Conservation (phyloP, 2,113 vertebrate species). For the Eidolon helvum region DNA sequence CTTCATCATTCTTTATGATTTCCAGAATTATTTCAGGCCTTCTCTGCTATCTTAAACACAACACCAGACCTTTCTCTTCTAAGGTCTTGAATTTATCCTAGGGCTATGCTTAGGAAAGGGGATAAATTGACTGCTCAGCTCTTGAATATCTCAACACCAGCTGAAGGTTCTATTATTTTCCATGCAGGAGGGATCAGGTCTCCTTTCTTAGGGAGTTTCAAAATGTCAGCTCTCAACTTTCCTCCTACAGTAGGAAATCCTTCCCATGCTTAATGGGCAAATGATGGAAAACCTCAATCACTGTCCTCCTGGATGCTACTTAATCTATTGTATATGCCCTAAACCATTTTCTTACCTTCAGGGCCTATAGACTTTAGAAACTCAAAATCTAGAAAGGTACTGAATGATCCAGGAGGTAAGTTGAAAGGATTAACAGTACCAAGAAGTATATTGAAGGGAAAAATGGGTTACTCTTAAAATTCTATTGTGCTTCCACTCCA, state of each 20-base stretch:
- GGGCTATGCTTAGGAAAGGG: neutral
- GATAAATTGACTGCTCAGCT: neutral
- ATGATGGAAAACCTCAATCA: neutral
- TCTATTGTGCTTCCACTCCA: neutral
- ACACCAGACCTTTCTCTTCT: neutral
- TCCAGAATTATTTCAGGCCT: neutral
- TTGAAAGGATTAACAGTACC: neutral
- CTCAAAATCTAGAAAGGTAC: neutral
- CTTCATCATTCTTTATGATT: neutral
- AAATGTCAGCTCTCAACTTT: neutral
- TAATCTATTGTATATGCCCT: neutral
- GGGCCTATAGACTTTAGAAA: neutral
- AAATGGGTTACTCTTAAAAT: neutral
- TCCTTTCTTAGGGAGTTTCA: neutral
- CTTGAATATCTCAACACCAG: neutral
- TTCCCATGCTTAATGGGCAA: neutral
- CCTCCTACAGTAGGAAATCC: neutral
- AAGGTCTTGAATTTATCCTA: neutral
- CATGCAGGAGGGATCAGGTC: neutral
- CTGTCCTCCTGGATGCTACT: neutral
- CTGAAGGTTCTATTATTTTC: neutral
- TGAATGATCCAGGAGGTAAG: neutral
- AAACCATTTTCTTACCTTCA: neutral
- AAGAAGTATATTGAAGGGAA: neutral
- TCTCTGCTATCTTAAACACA: neutral